Base-by-base conservation (phyloP, 2,888 invertebrate genomes). In the Ectemnius lituratus region DNA sequence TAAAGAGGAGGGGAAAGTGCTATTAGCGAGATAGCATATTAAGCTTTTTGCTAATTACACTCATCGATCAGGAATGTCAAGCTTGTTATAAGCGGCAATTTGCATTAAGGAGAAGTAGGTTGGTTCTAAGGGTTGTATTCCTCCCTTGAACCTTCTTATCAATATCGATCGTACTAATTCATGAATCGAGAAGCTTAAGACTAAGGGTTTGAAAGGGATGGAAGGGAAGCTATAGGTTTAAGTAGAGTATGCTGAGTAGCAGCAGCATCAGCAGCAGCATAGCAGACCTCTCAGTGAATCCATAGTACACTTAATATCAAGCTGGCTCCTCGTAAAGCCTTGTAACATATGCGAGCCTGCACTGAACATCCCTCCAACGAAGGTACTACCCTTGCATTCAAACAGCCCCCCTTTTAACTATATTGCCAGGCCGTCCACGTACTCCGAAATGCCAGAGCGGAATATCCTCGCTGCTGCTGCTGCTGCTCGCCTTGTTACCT, bases 131-230 rank as follows among this genome's bases (percentile, higher is more conserved):
- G 23, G 23, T 23, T 23, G 23, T 23, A 23, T 46, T 62, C 64
- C 67, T 65, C 57, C 66, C 68, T 70, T 78, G 78, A 74, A 80
- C 66, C 74, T 73, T 49, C 70, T 82, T 81, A 82, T 78, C 79
- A 68, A 59, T 74, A 80, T 80, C 78, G 75, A 80, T 82, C 75
- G 67, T 70, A 81, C 81, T 78, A 80, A 81, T 81, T 82, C 72
- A 52, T 75, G 64, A 75, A 60, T 67, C 70, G 73, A 67, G n/a
- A 27, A 23, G 28, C n/a, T 4, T 37, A 37, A 20, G 20, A 20
- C 20, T 2, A 20, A 3, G 23, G 23, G 23, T 23, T 23, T 2
- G 3, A 23, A 23, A 23, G 23, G 23, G 23, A 3, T 11, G 46
- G n/a, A 23, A 23, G 27, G 27, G 60, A 3, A 28, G 47, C 14